Conservation (phyloP, 1,140 invertebrate species). For the Nebria ingens region DNA sequence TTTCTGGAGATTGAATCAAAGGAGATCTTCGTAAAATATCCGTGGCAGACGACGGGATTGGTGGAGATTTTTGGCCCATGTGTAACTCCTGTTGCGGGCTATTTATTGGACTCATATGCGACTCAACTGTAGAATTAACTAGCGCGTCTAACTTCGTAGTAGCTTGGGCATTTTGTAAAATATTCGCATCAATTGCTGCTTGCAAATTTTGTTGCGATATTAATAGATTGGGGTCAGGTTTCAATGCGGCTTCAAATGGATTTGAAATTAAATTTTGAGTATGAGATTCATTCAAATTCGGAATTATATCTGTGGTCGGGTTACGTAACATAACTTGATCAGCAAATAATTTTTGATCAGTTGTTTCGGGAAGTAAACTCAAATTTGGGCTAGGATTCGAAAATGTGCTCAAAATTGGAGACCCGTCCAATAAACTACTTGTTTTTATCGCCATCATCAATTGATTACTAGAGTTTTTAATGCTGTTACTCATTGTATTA, state of each 20-base stretch:
- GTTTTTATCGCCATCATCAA: conserved; percentile 37
- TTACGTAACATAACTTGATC: background rate
- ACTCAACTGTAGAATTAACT: conserved; percentile 51
- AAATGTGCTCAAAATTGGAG: background rate
- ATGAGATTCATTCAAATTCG: conserved; percentile 1
- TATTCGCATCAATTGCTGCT: background rate
- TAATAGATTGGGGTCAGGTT: background rate
- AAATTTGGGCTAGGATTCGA: background rate
- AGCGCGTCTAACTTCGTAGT: conserved; percentile 49
- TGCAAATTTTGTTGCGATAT: background rate
- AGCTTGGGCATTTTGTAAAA: conserved; percentile 10
- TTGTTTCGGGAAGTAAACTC: background rate
- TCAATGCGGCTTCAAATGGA: background rate
- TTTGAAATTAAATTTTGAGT: background rate
- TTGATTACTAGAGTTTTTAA: conserved; percentile 15
- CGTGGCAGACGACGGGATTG: conserved; percentile 15
- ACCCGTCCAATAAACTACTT: background rate
- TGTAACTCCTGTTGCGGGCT: conserved; percentile 21
- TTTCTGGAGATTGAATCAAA: background rate
- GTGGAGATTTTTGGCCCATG: conserved; percentile 27
- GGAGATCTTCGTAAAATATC: background rate
- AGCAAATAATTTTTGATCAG: background rate
- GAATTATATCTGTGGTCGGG: background rate
- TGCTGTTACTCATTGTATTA: conserved; percentile 26
- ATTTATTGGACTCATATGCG: conserved; percentile 38